These are phyloP conservation scores for Nycticryphes semicollaris DNA, from an alignment of 2,113 vertebrate species.

Conservation along the genomic window DNA sequence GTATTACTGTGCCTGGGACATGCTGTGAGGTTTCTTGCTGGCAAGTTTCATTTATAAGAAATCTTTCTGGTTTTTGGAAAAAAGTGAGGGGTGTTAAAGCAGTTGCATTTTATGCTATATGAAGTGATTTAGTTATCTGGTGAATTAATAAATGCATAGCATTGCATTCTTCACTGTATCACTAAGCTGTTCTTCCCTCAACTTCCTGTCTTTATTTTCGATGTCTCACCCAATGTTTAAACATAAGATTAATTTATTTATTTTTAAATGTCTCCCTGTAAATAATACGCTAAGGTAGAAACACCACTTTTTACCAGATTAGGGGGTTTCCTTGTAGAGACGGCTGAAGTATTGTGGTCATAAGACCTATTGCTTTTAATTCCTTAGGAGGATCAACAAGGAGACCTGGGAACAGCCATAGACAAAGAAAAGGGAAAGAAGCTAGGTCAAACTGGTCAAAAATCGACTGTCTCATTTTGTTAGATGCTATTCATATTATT, in stretches of 20 bases:
- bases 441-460: background rate
- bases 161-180: background rate
- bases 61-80: background rate
- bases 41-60: constrained; percentile 43
- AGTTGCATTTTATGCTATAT: background rate
- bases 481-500: background rate
- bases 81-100: background rate
- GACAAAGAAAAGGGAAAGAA: background rate
- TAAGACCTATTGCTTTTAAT: background rate
- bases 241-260: background rate
- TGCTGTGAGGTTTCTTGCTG: background rate
- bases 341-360: background rate
- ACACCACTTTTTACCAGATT: background rate
- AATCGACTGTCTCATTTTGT: background rate
- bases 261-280: background rate
- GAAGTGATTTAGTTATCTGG: background rate
- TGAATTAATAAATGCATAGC: background rate
- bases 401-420: background rate
- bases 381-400: background rate
- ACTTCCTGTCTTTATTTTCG: background rate
- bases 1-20: constrained; percentile 50
- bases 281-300: background rate
- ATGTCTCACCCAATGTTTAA: background rate
- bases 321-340: background rate
- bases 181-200: background rate